Conservation (phyloP, 2,888 invertebrate genomes). For the Drosophila emarginata region DNA sequence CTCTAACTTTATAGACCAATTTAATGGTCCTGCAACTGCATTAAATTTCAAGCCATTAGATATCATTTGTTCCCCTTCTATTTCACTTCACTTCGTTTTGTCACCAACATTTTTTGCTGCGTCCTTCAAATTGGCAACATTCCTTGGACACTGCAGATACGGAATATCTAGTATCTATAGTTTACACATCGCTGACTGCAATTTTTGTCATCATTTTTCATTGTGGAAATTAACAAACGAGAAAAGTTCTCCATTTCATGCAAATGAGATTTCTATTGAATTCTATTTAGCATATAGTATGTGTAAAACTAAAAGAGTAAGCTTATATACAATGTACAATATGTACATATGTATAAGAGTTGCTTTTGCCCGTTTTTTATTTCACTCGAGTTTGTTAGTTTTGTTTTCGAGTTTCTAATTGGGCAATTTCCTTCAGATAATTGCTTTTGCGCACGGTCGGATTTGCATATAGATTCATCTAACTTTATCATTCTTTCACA, state of each 20-base stretch:
- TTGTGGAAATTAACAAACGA: constrained; percentile 24
- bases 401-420: constrained; percentile 61
- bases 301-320: neutral
- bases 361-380: neutral
- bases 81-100: neutral
- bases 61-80: constrained; percentile 22
- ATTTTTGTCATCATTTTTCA: constrained; percentile 40
- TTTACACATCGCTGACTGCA: constrained; percentile 67
- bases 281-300: neutral
- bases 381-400: constrained; percentile 22
- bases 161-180: constrained; percentile 55
- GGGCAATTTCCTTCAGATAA: constrained; percentile 71
- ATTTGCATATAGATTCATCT: constrained; percentile 22
- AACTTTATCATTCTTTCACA: neutral
- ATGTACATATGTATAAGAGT: neutral
- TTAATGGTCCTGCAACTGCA: constrained; percentile 57
- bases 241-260: constrained; percentile 24
- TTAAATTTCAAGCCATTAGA: constrained; percentile 63
- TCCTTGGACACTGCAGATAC: constrained; percentile 40
- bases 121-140: constrained; percentile 25
- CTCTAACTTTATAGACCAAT: constrained; percentile 31
- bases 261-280: constrained; percentile 41
- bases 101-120: neutral
- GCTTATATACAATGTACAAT: neutral
- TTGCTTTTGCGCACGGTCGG: constrained; percentile 54